Base-by-base conservation (phyloP, 2,888 invertebrate genomes). In the Hyalella azteca region DNA sequence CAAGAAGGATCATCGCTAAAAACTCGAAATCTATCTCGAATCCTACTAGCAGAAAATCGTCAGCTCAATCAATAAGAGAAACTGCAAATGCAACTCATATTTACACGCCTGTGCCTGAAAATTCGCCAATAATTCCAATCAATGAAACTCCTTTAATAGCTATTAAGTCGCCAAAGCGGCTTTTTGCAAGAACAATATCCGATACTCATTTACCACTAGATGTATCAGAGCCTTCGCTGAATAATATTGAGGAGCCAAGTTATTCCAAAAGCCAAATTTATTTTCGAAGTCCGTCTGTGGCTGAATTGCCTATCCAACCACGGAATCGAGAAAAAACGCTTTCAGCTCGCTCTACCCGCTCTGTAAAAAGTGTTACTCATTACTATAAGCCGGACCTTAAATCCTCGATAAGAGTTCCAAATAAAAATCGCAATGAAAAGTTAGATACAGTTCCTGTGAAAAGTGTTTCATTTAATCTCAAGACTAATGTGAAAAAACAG, bases 61-160 rank as follows among this genome's bases (percentile, higher is more conserved):
- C 54, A 54, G 54, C 54, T 54, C 54, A 54, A 29, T 54, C 54
- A 54, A 19, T 54, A 22, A 54, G 54, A 22, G 54, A 54, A n/a
- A 36, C 29, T 36, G 1, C 66, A 19, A 29, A 5, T 66, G 9
- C 66, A 32, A 66, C 66, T 36, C 66, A 36, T 29, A 4, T 36
- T 9, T 66, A 66, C 66, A 29, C 19, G n/a, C 36, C 66, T 66
- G 36, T 66, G 2, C 39, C 15, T 4, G 66, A 36, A 9, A 66
- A 36, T 36, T 66, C 66, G 36, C 15, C 29, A n/a, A 36, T 66
- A 36, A 36, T 36, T 66, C 66, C 66, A 19, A 66, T 66, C n/a
- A 19, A 66, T 36, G 36, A 66, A 13, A n/a, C 1, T n/a, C n/a
- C n/a, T n/a, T n/a, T n/a, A n/a, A n/a, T n/a, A n/a, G n/a, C n/a